A percentile compares a stretch with the other conserved stretches of the same genome.
Evolutionary conservation across 2,888 invertebrate genomes (phyloP).

Genomic region (Eustalomyia histrio): DNA sequence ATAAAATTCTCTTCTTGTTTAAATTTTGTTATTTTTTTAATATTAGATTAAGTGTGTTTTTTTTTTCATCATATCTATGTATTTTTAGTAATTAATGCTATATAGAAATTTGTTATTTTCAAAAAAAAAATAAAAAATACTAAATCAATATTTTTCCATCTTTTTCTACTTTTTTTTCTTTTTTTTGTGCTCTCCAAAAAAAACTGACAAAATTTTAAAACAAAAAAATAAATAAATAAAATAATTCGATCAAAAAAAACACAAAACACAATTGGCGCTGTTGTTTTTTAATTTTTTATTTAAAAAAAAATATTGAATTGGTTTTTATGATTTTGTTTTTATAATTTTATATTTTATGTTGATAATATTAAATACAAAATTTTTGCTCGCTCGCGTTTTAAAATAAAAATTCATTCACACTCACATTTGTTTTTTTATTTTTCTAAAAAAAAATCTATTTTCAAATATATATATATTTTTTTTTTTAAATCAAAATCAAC

Average conservation of each 20-base stretch:
- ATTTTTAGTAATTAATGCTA: conserved; percentile 57
- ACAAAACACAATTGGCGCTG: conserved; percentile 66
- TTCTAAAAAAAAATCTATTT: conserved; percentile 18
- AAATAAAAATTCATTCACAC: conserved; percentile 17
- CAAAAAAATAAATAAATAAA: conserved; percentile 31
- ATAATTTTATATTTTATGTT: conserved; percentile 30
- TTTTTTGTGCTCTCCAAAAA: conserved; percentile 64
- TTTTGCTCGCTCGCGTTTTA: conserved; percentile 63
- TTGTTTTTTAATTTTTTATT: conserved; percentile 25
- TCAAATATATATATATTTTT: too few relatives aligned
- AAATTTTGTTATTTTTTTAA: conserved; percentile 38
- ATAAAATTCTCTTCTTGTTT: not conserved
- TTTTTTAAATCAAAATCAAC: too few relatives aligned
- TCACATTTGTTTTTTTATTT: conserved; percentile 30
- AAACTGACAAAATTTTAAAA: conserved; percentile 59
- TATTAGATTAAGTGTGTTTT: conserved; percentile 74
- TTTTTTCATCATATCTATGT: conserved; percentile 46
- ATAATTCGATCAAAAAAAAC: conserved; percentile 52
- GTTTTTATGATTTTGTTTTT: conserved; percentile 31
- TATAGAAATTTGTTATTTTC: conserved; percentile 46
- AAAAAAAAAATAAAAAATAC: conserved; percentile 51
- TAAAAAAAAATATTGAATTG: conserved; percentile 53
- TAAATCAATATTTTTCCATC: conserved; percentile 67
- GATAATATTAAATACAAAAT: conserved; percentile 58
- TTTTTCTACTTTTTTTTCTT: conserved; percentile 66